Percentiles rank a stretch among this genome's conserved stretches.
Conservation (phyloP, 2,797 vertebrate species). For the Helostoma temminkii region DNA sequence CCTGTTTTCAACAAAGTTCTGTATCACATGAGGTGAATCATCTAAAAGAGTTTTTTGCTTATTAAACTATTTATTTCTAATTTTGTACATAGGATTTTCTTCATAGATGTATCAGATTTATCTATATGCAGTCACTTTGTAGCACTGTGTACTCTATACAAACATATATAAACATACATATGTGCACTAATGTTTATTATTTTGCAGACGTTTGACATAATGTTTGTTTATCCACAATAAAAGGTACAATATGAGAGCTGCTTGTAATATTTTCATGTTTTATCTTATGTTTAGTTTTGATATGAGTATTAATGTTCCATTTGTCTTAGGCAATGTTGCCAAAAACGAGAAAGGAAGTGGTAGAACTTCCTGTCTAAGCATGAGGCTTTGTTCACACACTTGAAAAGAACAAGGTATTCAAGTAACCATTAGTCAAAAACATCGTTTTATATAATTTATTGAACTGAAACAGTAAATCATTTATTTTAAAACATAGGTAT, state of each 20-base stretch:
- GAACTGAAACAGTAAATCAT: conserved; percentile 41
- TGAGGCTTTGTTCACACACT: conserved; percentile 31
- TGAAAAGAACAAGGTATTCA: conserved; percentile 19
- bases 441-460: conserved; percentile 50
- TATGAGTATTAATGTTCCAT: neutral
- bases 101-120: neutral
- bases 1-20: neutral
- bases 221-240: conserved; percentile 47
- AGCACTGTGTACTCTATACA: neutral
- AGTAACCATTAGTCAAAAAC: conserved; percentile 7
- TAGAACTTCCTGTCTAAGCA: conserved; percentile 78
- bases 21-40: neutral
- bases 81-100: neutral
- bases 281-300: conserved; percentile 8
- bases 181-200: neutral
- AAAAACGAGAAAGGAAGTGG: conserved; percentile 67
- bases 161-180: conserved; percentile 3
- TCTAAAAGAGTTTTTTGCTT: conserved; percentile 3
- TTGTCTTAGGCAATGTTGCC: neutral
- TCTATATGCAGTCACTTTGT: neutral
- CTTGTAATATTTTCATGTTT: conserved; percentile 1
- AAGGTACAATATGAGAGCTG: conserved; percentile 8
- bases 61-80: neutral
- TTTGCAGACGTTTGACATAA: neutral
- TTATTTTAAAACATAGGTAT: conserved; percentile 38